phyloP scores from a whole-genome alignment of 1,140 invertebrate genomes.

The Nylanderia fulva region DNA sequence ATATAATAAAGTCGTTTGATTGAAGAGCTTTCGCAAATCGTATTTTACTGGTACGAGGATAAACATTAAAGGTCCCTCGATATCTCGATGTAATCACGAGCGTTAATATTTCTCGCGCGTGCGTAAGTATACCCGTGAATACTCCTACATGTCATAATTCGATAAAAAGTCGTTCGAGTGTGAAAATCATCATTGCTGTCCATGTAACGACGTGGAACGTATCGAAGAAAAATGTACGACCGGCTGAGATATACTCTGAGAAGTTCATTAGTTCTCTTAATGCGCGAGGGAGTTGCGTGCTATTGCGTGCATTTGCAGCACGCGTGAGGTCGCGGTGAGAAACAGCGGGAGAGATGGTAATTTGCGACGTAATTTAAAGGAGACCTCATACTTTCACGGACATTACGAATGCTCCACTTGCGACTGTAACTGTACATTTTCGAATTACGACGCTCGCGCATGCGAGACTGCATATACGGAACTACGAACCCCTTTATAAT shows the following conservation, averaged over 20 bases:
- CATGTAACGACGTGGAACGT: constrained; percentile 47
- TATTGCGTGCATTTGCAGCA: constrained; percentile 49
- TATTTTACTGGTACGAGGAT: constrained; percentile 10
- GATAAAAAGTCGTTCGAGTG: constrained; percentile 39
- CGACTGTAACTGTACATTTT: constrained; percentile 58
- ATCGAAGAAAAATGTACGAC: constrained; percentile 45
- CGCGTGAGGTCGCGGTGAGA: constrained; percentile 60
- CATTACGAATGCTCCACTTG: constrained; percentile 57
- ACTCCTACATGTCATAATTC: background rate
- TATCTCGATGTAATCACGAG: constrained; percentile 42
- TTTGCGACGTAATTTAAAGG: constrained; percentile 67
- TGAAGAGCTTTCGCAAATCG: constrained; percentile 37
- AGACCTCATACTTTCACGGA: constrained; percentile 62
- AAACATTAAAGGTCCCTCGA: constrained; percentile 39
- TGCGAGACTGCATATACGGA: background rate
- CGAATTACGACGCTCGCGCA: background rate
- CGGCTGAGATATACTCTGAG: constrained; percentile 44
- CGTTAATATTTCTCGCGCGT: constrained; percentile 50
- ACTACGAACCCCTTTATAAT: constrained; percentile 3
- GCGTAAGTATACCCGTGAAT: background rate
- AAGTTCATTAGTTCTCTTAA: constrained; percentile 68
- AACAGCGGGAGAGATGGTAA: constrained; percentile 63
- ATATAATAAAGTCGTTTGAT: constrained; percentile 45
- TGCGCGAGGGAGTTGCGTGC: constrained; percentile 64
- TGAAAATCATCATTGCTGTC: constrained; percentile 53